Evolutionary conservation across 2,888 invertebrate species (phyloP).

Genomic region (Heliconius charithonia): DNA sequence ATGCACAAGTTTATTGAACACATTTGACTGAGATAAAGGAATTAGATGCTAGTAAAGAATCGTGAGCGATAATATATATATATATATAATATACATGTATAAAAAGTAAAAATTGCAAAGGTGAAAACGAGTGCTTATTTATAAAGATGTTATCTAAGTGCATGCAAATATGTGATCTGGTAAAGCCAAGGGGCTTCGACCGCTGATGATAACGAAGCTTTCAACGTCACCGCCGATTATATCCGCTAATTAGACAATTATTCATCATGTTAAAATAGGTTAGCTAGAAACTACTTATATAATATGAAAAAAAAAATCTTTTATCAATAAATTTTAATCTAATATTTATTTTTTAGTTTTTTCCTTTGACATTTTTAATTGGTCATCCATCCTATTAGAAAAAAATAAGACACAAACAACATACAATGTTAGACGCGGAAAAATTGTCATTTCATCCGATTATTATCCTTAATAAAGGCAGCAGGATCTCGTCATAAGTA

Average conservation of each 20-base stretch:
- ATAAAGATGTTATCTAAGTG: slow-evolving; percentile 72
- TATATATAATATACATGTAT: background rate
- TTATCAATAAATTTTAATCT: background rate
- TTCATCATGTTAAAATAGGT: slow-evolving; percentile 12
- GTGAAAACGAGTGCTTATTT: slow-evolving; percentile 53
- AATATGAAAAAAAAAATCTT: background rate
- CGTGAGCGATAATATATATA: background rate
- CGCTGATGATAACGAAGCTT: slow-evolving; percentile 62
- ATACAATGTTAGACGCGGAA: background rate
- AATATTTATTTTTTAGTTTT: background rate
- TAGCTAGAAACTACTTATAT: background rate
- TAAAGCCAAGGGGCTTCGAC: slow-evolving; percentile 76
- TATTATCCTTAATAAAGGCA: slow-evolving; percentile 47
- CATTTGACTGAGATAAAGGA: slow-evolving; percentile 22
- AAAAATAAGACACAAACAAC: background rate
- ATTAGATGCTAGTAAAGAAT: background rate
- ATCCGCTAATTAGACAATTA: slow-evolving; percentile 54
- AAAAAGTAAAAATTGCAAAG: slow-evolving; percentile 45
- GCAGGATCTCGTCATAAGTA: slow-evolving; percentile 40
- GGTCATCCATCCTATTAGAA: background rate
- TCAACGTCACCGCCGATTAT: slow-evolving; percentile 49
- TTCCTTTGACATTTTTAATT: background rate
- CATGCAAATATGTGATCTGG: slow-evolving; percentile 70
- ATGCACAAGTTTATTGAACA: slow-evolving; percentile 36
- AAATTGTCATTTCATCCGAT: background rate